Base-by-base conservation (phyloP, 1,140 invertebrate species). In the Calephelis nemesis region DNA sequence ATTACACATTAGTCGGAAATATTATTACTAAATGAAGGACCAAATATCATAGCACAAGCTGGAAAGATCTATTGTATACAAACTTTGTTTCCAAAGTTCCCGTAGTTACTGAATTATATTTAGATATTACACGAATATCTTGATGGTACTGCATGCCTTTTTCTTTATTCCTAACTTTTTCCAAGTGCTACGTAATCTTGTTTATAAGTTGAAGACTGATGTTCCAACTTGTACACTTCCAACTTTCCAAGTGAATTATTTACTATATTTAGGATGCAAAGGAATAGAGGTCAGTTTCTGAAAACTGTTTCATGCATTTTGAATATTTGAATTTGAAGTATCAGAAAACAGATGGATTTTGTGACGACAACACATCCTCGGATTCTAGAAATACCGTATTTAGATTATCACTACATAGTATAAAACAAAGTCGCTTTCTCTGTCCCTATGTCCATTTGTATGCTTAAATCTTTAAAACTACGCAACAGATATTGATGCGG, bases 131-230 rank as follows among this genome's bases (percentile, higher is more conserved):
- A 39, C 19, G 19, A 39, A 12, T 58, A 58, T 39, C 19, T 7
- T 10, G 7, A 19, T 39, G 11, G 19, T 58, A 30, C 30, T 58
- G 19, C 10, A 30, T 39, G 19, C 19, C 10, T 12, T 15, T 15
- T 30, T 58, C 52, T 58, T 39, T 11, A 58, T 11, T 58, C 19
- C 52, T 39, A 30, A 58, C 19, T 30, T 58, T 58, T 58, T 58
- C 52, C 19, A 39, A 58, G 52, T 58, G 19, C 15, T 39, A 58
- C 52, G 30, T 58, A 58, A 39, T 30, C 52, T 58, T 58, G 50
- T 39, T 54, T 58, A 58, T 58, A 58, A 58, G 52, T 58, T 58
- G 52, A 11, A 58, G 52, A 39, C 52, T 58, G 52, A 58, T 58
- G 52, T 58, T 39, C 39, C 52, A 30, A 58, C 8, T 58, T 58